Conservation (phyloP, 2,113 vertebrate species). For the Atlantisia rogersi region DNA sequence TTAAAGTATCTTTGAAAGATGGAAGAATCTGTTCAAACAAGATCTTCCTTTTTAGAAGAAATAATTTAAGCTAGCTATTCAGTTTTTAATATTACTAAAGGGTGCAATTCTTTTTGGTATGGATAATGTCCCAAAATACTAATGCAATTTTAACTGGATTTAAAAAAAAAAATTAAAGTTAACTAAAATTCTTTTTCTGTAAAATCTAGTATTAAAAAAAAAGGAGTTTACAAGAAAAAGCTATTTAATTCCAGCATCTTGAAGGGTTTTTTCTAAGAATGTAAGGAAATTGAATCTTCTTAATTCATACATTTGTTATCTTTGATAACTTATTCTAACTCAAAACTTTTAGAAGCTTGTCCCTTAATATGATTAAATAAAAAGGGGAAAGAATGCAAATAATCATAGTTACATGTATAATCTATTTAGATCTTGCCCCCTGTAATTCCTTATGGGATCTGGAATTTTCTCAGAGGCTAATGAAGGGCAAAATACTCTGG, state of each 20-base stretch:
- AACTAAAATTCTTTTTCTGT: not conserved
- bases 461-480: conserved; percentile 32
- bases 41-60: not conserved
- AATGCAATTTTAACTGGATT: not conserved
- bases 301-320: not conserved
- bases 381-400: not conserved
- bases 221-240: not conserved
- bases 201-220: not conserved
- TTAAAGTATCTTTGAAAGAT: not conserved
- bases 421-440: not conserved
- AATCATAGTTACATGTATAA: not conserved
- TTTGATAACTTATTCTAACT: not conserved
- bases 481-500: conserved; percentile 4
- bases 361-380: not conserved
- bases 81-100: not conserved
- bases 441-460: conserved; percentile 7
- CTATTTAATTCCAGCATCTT: not conserved
- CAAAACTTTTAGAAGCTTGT: not conserved
- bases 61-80: not conserved
- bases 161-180: not conserved
- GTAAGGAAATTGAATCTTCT: not conserved
- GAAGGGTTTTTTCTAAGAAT: not conserved
- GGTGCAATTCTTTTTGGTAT: not conserved
- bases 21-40: not conserved
- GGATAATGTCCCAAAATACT: not conserved